phyloP scores from a whole-genome alignment of 2,888 invertebrate genomes.

The Lithodes maja region DNA sequence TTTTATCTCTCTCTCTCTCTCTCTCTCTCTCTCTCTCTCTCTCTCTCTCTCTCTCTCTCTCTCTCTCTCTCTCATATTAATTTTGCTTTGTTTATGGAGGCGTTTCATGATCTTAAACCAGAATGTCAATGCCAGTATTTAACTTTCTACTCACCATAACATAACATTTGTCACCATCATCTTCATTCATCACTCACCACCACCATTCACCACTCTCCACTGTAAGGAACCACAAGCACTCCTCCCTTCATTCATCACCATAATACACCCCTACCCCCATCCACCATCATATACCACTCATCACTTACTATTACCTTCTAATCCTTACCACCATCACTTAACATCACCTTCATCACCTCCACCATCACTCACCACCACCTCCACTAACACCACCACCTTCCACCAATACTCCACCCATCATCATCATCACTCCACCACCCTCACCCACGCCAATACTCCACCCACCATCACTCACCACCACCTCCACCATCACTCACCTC shows the following conservation, averaged over 20 bases:
- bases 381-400: background rate
- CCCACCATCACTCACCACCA: background rate
- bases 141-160: no score
- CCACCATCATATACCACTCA: background rate
- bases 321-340: background rate
- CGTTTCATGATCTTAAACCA: background rate
- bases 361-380: background rate
- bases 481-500: background rate
- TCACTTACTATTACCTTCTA: background rate
- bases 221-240: no score
- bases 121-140: no score
- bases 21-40: conserved; percentile 24
- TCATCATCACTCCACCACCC: background rate
- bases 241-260: no score
- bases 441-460: background rate
- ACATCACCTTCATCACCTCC: background rate
- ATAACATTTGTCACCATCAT: no score
- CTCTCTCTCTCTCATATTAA: background rate
- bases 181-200: no score
- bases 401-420: background rate
- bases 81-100: no score
- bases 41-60: conserved; percentile 29
- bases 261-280: background rate
- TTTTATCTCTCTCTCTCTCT: conserved; percentile 8
- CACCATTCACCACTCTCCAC: no score